A percentile compares a stretch with the other conserved stretches of the same genome.
phyloP scores from a whole-genome alignment of 2,888 invertebrate genomes.

The Exocentrus adspersus region DNA sequence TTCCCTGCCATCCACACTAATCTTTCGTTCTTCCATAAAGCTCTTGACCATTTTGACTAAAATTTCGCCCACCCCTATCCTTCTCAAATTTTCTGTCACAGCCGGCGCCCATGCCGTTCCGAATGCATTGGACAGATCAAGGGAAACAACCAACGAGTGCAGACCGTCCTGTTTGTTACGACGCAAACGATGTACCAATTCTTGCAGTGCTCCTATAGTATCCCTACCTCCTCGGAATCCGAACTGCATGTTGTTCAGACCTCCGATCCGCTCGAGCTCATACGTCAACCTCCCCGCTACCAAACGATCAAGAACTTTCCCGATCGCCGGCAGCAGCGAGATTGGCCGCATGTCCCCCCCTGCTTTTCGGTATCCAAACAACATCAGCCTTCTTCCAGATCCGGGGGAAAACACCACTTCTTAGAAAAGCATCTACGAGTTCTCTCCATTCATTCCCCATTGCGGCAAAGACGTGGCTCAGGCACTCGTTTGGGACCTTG shows the following conservation, averaged over 20 bases:
- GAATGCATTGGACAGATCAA: background rate
- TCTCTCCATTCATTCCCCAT: no score
- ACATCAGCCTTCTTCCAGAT: background rate
- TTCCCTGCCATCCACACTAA: no score
- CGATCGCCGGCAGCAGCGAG: background rate
- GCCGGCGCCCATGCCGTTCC: background rate
- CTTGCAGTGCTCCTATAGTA: background rate
- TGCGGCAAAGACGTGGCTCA: no score
- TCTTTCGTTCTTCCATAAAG: no score
- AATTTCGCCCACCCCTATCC: no score
- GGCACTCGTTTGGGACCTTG: no score
- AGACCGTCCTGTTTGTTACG: background rate
- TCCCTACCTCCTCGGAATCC: background rate
- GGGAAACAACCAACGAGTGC: background rate
- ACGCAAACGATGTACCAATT: background rate
- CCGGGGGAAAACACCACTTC: background rate
- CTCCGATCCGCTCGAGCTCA: background rate
- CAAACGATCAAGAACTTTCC: background rate
- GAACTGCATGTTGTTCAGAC: background rate
- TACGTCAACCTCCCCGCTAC: background rate
- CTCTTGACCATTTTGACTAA: no score
- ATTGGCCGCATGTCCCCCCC: background rate
- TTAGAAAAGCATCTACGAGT: no score
- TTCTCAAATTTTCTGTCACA: no score
- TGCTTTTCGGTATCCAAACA: background rate